Conservation (phyloP, 1,140 invertebrate species). For the Drosophila eugracilis region DNA sequence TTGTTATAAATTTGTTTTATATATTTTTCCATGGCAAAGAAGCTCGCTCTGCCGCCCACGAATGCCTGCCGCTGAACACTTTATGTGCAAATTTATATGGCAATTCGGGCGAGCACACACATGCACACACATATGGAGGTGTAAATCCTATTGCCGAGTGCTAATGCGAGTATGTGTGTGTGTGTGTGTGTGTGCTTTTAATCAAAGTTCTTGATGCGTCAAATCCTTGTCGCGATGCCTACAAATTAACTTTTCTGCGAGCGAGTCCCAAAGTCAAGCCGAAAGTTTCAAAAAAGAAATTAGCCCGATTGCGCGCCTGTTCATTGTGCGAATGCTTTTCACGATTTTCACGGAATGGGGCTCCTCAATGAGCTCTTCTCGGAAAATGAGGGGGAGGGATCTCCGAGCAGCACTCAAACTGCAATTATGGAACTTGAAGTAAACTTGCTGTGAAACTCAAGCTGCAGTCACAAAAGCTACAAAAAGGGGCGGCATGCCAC, state of each 20-base stretch:
- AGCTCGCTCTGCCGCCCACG: conserved; percentile 1
- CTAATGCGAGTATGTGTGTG: too few relatives aligned
- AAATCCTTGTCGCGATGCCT: conserved; percentile 48
- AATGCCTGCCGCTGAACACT: conserved; percentile 41
- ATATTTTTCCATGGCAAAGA: conserved; percentile 58
- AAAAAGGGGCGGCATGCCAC: conserved; percentile 1
- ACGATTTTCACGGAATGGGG: background rate
- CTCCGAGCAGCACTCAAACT: conserved; percentile 49
- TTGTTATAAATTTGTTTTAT: conserved; percentile 82
- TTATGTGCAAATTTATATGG: conserved; percentile 62
- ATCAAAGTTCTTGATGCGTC: conserved; percentile 50
- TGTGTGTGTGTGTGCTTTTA: conserved; percentile 33
- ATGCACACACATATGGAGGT: conserved; percentile 37
- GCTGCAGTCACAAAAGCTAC: conserved; percentile 11
- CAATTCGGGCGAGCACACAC: conserved; percentile 33
- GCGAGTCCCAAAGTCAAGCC: conserved; percentile 47
- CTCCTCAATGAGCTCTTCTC: conserved; percentile 3
- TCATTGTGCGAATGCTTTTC: conserved; percentile 21
- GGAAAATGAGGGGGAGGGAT: background rate
- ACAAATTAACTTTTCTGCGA: conserved; percentile 54
- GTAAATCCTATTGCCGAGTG: conserved; percentile 40
- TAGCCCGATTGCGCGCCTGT: conserved; percentile 46
- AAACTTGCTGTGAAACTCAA: conserved; percentile 30
- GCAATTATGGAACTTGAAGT: conserved; percentile 58
- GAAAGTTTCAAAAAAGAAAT: conserved; percentile 63